Percentiles rank a stretch among this genome's conserved stretches.
phyloP scores from a whole-genome alignment of 1,140 invertebrate genomes.

The Brachionus paranguensis region DNA sequence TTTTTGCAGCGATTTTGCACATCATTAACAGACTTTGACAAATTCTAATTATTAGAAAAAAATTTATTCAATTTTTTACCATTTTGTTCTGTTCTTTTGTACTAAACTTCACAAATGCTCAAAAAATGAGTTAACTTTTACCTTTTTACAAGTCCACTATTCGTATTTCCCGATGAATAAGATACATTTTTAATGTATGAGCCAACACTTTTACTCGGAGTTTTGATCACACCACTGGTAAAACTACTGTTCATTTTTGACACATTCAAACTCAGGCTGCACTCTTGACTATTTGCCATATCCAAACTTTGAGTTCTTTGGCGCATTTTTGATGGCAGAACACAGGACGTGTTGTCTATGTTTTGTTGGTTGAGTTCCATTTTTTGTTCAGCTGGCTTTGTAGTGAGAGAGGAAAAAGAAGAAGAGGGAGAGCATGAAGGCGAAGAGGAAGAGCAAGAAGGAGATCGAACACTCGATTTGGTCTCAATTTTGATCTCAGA shows the following conservation, averaged over 20 bases:
- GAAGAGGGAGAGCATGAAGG: background rate
- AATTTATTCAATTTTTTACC: too few relatives aligned
- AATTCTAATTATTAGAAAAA: too few relatives aligned
- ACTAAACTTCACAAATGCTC: too few relatives aligned
- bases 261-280: background rate
- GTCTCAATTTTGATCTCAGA: constrained; percentile 10
- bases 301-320: constrained; percentile 11
- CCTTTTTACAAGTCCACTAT: constrained; percentile 24
- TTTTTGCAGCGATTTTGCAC: too few relatives aligned
- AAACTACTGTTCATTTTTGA: background rate
- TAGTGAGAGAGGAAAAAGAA: background rate
- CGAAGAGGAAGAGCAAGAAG: constrained; percentile 28
- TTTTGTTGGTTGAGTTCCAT: background rate
- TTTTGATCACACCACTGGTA: background rate
- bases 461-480: background rate
- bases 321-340: constrained; percentile 5
- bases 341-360: constrained; percentile 4
- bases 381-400: background rate
- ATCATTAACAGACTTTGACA: too few relatives aligned
- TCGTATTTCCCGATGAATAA: background rate
- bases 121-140: background rate
- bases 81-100: too few relatives aligned
- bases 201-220: background rate
- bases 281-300: background rate
- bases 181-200: constrained; percentile 13